Base-by-base conservation (phyloP, 2,113 vertebrate genomes). In the Circaetus gallicus region DNA sequence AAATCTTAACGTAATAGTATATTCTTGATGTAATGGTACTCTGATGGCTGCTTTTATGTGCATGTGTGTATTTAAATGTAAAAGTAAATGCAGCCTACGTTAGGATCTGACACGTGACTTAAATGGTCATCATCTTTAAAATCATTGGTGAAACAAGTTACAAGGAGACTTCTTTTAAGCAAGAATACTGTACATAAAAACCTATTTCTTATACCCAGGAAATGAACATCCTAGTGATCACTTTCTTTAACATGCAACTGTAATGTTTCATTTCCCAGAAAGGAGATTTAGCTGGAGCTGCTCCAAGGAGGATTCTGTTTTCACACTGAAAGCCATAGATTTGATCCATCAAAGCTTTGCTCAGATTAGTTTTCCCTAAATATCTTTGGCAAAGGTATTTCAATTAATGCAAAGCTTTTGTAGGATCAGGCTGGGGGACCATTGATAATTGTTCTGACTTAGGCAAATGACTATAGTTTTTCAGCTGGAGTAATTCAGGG, bases 1-100 rank as follows among this genome's bases (percentile, higher is more conserved):
- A 94, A 96, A 96, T 93, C 70, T 94, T 94, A 81, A 89, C 74
- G 66, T 86, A 89, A 94, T 92, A 19, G n/a, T 95, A 95, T 95
- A 85, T 88, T 92, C 93, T 92, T 92, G 80, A 89, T 89, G 76
- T 76, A 88, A 94, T 95, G 62, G 65, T 56, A 40, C 69, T 62
- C 86, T 93, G 76, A 86, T 85, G 93, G 84, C 58, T 95, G 80
- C 90, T 82, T 95, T 97, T 93, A 92, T 93, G 90, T 85, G 49
- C 70, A 31, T 82, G 81, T 42, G 69, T 86, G 78, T 86, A 25
- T 94, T 95, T 93, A 82, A 95, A 96, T 71, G 77, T 82, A 92
- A 61, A 93, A 90, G 49, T 56, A 91, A 97, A 72, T 22, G 93
- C 77, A 82, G 78, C 53, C 77, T 43, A 6, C 4, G 1, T 88